Base-by-base conservation (phyloP, 2,888 invertebrate genomes). In the Cephonodes hylas region DNA sequence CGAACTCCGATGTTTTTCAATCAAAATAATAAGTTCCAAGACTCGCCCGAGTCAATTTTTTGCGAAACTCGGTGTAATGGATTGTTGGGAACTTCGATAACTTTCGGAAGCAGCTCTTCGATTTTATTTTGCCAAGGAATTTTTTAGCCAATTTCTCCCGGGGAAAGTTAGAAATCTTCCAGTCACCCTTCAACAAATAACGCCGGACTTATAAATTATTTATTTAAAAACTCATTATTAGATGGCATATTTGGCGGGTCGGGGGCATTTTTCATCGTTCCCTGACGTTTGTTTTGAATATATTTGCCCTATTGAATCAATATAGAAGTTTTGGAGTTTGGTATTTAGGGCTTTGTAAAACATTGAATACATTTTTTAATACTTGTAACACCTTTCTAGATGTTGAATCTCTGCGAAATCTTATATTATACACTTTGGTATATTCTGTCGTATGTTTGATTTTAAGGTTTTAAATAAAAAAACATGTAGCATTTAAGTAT, bases 41-140 rank as follows among this genome's bases (percentile, higher is more conserved):
- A 74, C 75, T 78, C 69, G 73, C 66, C 70, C 64, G 84, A 89
- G 86, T 86, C 76, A 86, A 84, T 90, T 91, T 92, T 91, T 91
- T 88, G 84, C 87, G 81, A 88, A 89, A 91, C 88, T 88, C 85
- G 84, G 89, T 89, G 91, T 91, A 91, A 91, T 91, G 90, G 91
- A 89, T 92, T 92, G 91, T 91, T 88, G 88, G 86, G 72, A 90
- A 91, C 79, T 92, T 89, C 87, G 88, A 92, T 91, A 92, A 92
- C 87, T 92, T 91, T 89, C 88, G 91, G 91, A 91, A 90, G 89
- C 86, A 83, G 89, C 88, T 89, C 87, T 85, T 86, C 86, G 90
- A 88, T 90, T 89, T 90, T 88, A 89, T 90, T 91, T 90, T 84
- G 82, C 85, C 70, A 80, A 84, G 81, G 87, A 90, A 88, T 90